A percentile compares a stretch with the other conserved stretches of the same genome.
These are phyloP conservation scores for Melanostoma mellinum DNA, from an alignment of 2,888 invertebrate species.

Conservation along the genomic window DNA sequence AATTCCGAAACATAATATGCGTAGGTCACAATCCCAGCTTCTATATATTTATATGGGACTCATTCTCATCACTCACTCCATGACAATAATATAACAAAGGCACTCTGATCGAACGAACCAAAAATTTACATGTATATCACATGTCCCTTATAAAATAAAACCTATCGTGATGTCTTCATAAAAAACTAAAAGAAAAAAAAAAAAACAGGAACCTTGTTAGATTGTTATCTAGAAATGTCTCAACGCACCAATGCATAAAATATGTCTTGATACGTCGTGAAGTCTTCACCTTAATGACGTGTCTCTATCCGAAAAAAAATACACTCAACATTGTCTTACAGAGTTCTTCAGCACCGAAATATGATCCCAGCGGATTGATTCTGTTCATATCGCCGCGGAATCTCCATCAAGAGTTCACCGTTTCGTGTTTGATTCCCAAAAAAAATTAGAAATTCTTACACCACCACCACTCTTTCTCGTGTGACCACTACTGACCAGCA, in stretches of 20 bases:
- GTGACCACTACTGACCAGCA: constrained; percentile 28
- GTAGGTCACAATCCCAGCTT: constrained; percentile 29
- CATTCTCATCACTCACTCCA: constrained; percentile 61
- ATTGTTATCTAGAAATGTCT: constrained; percentile 58
- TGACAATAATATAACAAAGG: constrained; percentile 22
- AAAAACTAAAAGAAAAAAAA: constrained; percentile 39
- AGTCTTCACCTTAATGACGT: constrained; percentile 66
- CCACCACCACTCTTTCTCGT: constrained; percentile 28
- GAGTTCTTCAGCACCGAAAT: constrained; percentile 57
- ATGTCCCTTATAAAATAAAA: constrained; percentile 65
- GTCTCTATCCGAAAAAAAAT: constrained; percentile 40
- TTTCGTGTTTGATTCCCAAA: constrained; percentile 52
- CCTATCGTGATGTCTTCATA: constrained; percentile 61
- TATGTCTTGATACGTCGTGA: constrained; percentile 61
- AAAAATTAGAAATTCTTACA: constrained; percentile 62
- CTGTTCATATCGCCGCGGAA: constrained; percentile 66
- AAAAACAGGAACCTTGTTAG: constrained; percentile 45
- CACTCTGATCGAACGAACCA: constrained; percentile 35
- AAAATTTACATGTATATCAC: constrained; percentile 71
- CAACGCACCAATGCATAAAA: constrained; percentile 59
- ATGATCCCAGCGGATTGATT: constrained; percentile 68
- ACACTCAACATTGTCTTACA: constrained; percentile 15
- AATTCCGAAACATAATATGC: constrained; percentile 50
- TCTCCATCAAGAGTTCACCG: constrained; percentile 59
- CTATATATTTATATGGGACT: constrained; percentile 44